A percentile compares a stretch with the other conserved stretches of the same genome.
Evolutionary conservation across 2,888 invertebrate species (phyloP).

Genomic region (Pristionchus maxplancki): DNA sequence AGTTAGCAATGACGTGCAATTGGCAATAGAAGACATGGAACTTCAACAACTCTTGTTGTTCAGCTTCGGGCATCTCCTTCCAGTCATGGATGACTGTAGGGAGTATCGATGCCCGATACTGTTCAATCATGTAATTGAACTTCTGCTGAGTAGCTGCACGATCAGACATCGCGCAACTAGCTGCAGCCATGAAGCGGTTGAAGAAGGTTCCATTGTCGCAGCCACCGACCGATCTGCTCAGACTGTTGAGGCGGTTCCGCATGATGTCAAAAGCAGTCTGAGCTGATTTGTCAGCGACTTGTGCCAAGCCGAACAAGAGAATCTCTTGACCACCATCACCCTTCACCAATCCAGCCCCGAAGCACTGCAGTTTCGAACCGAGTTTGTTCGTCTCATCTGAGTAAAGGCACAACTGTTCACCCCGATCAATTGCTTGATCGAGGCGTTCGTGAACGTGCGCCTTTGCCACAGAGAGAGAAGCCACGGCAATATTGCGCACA

Average conservation of each 20-base stretch:
- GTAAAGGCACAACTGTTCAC: conserved; percentile 14
- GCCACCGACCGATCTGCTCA: not conserved
- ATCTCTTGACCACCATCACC: not conserved
- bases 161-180: conserved; percentile 13
- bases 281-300: conserved; percentile 33
- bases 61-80: not conserved
- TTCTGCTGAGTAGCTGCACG: conserved; percentile 24
- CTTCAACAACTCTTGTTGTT: not conserved
- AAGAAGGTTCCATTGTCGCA: not conserved
- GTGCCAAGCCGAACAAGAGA: conserved; percentile 16
- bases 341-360: conserved; percentile 33
- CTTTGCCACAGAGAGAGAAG: conserved; percentile 21
- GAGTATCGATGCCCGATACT: not conserved
- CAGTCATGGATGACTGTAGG: not conserved
- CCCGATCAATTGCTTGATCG: conserved; percentile 26
- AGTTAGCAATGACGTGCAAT: conserved; percentile 1
- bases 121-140: not conserved
- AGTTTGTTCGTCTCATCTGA: conserved; percentile 42
- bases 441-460: not conserved
- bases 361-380: conserved; percentile 4
- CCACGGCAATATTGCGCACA: not conserved
- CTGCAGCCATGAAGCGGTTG: not conserved
- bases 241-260: not conserved
- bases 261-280: conserved; percentile 22
- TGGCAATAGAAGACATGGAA: conserved; percentile 28